These are phyloP conservation scores for Cynodonichthys magdalenae DNA, from an alignment of 2,797 vertebrate species.

Conservation along the genomic window DNA sequence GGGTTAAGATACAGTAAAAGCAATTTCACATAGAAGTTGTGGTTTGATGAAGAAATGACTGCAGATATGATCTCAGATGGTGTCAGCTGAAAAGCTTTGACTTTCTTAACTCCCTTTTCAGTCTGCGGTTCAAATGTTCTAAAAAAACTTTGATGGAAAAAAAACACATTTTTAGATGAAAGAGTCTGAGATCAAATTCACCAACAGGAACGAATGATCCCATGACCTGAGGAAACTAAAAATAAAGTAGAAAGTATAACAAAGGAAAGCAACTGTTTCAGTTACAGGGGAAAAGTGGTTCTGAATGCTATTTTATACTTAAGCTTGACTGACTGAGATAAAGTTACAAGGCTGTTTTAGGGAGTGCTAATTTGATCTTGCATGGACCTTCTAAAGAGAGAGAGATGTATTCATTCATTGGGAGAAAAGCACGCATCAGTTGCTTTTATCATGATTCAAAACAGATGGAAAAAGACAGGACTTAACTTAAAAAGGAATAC, in stretches of 20 bases:
- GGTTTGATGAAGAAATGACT: neutral
- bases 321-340: neutral
- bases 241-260: neutral
- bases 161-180: constrained; percentile 6
- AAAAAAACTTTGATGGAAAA: neutral
- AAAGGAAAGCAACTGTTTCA: neutral
- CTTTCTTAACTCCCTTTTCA: neutral
- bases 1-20: neutral
- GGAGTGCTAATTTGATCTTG: constrained; percentile 19
- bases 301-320: constrained; percentile 2
- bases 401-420: constrained; percentile 22
- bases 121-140: no score
- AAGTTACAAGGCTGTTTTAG: constrained; percentile 5
- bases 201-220: neutral
- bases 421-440: constrained; percentile 14
- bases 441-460: constrained; percentile 22
- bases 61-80: constrained; percentile 2
- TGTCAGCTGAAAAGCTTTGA: neutral
- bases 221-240: neutral
- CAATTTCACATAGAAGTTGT: neutral
- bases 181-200: constrained; percentile 10
- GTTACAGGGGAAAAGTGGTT: constrained; percentile 3
- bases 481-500: constrained; percentile 19
- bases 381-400: constrained; percentile 27
- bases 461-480: constrained; percentile 21